Evolutionary conservation across 2,797 vertebrate genomes (phyloP).

Genomic region (Notamacropus eugenii): DNA sequence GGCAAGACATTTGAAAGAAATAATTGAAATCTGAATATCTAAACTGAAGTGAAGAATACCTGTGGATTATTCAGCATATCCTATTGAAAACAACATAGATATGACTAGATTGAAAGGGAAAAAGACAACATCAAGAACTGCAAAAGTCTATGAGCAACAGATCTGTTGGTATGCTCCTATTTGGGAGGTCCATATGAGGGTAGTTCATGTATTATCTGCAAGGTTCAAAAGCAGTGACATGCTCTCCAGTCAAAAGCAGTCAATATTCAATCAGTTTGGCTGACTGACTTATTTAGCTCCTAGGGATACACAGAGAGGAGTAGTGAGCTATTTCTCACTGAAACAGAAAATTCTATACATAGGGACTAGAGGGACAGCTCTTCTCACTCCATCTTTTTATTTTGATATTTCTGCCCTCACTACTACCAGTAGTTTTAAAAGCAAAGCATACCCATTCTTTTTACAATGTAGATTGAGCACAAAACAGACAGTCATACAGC

Average conservation of each 20-base stretch:
- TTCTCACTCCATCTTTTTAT: conserved; percentile 5
- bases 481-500: background rate
- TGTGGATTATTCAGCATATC: background rate
- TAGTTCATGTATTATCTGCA: conserved; percentile 64
- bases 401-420: conserved; percentile 5
- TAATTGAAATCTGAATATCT: background rate
- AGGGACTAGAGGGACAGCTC: conserved; percentile 13
- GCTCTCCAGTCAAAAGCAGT: conserved; percentile 63
- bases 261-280: conserved; percentile 73
- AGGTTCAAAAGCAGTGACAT: conserved; percentile 72
- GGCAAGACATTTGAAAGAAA: background rate
- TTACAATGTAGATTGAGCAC: background rate
- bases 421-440: background rate
- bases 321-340: conserved; percentile 66
- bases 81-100: background rate
- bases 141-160: conserved; percentile 53
- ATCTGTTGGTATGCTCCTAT: conserved; percentile 21
- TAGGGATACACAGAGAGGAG: conserved; percentile 68
- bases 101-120: conserved; percentile 35
- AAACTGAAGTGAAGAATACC: background rate
- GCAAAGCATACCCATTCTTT: background rate
- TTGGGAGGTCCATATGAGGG: conserved; percentile 51
- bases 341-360: conserved; percentile 67
- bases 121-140: background rate
- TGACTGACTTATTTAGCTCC: conserved; percentile 75